Evolutionary conservation across 2,888 invertebrate species (phyloP).

Genomic region (Periphyllus acericola): DNA sequence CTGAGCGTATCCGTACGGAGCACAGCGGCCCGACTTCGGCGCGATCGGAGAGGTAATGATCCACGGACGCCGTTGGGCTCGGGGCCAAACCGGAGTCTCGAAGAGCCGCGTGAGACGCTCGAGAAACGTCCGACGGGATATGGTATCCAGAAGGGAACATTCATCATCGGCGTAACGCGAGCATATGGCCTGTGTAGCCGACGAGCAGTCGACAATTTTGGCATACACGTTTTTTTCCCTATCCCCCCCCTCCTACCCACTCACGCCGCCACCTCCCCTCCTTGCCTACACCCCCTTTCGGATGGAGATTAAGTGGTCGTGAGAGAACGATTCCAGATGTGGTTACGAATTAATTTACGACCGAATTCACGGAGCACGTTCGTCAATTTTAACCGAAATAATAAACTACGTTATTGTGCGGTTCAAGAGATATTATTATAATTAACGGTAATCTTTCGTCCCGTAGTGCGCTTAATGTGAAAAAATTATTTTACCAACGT

Average conservation of each 20-base stretch:
- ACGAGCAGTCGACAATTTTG: constrained; percentile 42
- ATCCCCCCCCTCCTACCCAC: neutral
- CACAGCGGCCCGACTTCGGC: too few relatives aligned
- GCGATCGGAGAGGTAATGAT: constrained; percentile 10
- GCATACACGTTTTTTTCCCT: constrained; percentile 14
- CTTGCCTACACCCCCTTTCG: neutral
- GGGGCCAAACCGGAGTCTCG: constrained; percentile 11
- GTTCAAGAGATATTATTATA: neutral
- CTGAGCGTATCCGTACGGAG: too few relatives aligned
- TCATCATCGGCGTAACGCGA: constrained; percentile 34
- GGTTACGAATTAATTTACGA: constrained; percentile 39
- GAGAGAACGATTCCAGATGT: constrained; percentile 55
- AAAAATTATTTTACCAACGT: neutral
- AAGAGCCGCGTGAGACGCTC: neutral
- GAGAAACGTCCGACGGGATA: constrained; percentile 6
- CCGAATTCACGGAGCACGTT: neutral
- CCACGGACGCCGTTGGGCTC: constrained; percentile 16
- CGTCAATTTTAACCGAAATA: constrained; percentile 11
- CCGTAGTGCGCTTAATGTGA: neutral
- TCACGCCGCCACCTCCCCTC: too few relatives aligned
- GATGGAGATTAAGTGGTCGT: constrained; percentile 46
- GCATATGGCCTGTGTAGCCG: constrained; percentile 41
- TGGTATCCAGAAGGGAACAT: constrained; percentile 35
- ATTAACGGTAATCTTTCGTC: neutral
- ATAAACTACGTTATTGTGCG: constrained; percentile 16